Conservation (phyloP, 2,113 vertebrate genomes). For the Rafetus swinhoei region DNA sequence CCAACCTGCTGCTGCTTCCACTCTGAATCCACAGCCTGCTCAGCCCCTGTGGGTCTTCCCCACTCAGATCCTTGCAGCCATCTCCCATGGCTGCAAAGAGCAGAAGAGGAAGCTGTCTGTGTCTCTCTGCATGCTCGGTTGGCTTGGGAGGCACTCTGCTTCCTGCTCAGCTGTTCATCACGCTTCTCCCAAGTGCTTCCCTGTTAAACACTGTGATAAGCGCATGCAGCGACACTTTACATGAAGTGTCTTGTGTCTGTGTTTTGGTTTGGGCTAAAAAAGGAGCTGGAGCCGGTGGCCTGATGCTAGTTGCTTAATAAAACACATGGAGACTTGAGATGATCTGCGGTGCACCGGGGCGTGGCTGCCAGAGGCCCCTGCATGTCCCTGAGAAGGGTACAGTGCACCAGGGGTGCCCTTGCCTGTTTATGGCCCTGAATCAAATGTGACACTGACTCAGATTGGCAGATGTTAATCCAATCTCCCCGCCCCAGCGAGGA, state of each 20-base stretch:
- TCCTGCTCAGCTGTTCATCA: conserved; percentile 22
- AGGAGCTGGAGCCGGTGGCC: not conserved
- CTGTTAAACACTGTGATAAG: conserved; percentile 21
- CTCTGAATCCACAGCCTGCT: not conserved
- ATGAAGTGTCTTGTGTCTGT: not conserved
- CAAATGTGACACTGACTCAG: not conserved
- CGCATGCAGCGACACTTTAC: not conserved
- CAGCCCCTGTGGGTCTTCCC: not conserved
- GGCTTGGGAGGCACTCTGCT: not conserved
- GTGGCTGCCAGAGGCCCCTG: not conserved
- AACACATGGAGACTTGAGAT: not conserved
- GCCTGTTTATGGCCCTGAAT: not conserved
- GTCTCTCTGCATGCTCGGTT: not conserved
- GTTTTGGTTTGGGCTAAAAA: conserved; percentile 27
- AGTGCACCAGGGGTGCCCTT: not conserved
- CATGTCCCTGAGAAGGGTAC: not conserved
- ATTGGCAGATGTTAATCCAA: not conserved
- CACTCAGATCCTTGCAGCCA: accelerated
- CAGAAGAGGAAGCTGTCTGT: not conserved
- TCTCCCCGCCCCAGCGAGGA: not conserved
- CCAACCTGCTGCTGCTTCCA: not conserved
- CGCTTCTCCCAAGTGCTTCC: not conserved
- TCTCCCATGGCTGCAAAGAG: accelerated
- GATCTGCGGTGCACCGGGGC: not conserved
- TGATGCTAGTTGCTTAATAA: not conserved